Evolutionary conservation across 2,797 vertebrate species (phyloP), one percentile per base, ranked within the genome.

Genomic region (Diplodus puntazzo): DNA sequence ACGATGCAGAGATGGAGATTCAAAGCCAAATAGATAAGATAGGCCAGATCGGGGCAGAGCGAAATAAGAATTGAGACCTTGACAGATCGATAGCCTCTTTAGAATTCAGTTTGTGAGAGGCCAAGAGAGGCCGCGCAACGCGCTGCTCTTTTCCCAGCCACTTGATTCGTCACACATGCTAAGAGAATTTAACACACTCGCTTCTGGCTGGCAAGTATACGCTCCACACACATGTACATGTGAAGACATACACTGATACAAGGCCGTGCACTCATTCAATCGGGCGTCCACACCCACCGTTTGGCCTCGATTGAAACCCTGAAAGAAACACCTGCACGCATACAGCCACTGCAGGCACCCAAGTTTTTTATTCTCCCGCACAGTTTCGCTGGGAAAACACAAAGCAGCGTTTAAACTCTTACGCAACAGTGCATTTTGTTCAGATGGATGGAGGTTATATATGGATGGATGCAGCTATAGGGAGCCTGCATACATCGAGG

Each of bases 161-260:
- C 87, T 77, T 89, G 93, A 95, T 93, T 91, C 80, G 94, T 94
- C 93, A 95, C 93, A 93, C 84, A 95, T 93, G 94, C 94, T 95
- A 94, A 92, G 91, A 92, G 83, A 93, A 92, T 92, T 95, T 95
- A 95, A 94, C 88, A 93, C 91, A 90, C 89, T 81, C 63, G 12
- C 88, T 86, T 77, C 86, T 87, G 82, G 84, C 79, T 25, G 83
- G 79, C 79, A 78, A 87, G 91, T 86, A 85, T 79, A 90, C 62
- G 85, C 87, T 88, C 50, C 77, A 71, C 81, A 85, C 77, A 80
- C 84, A 90, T 87, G 85, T 86, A 87, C 88, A 90, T 87, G 87
- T 64, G 80, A 87, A 88, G 78, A 77, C 68, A 81, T 79, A 80
- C 67, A 73, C 30, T 45, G 27, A 77, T 59, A 79, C 73, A 64